Evolutionary conservation across 2,113 vertebrate species (phyloP), one percentile per base, ranked within the genome.

Genomic region (Colius striatus): DNA sequence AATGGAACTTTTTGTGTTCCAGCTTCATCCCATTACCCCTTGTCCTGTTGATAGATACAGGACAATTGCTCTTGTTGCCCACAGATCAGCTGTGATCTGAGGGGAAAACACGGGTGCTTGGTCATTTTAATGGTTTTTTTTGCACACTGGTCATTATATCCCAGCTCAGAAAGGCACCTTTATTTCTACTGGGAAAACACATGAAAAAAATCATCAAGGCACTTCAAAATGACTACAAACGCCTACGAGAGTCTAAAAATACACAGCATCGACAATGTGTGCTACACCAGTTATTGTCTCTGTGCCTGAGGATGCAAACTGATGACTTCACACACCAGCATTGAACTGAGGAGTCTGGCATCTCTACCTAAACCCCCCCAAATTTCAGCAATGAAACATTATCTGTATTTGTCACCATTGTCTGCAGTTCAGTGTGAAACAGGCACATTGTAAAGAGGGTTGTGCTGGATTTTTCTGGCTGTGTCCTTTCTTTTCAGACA

Each of bases 221-320:
- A 18, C 68, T 78, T 85, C 4, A 19, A 83, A 94, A 71, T 0
- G 0, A 84, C 76, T 80, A 58, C 34, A 29, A 66, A 93, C 76
- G 4, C 95, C 94, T 94, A 96, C 94, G 21, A 11, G 20, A n/a
- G 21, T 68, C 92, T 96, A 96, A 94, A 96, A 95, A 94, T 96
- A 96, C 0, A 2, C 53, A 65, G 60, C 76, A 47, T 1, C 88
- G 76, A 83, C 65, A 89, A 58, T 17, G 66, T 36, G 61, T 45
- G 73, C 85, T 21, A 34, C 53, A 92, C 67, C 63, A 72, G 36
- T 51, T 81, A 94, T 94, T 94, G 85, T 96, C 85, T 67, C 72
- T 57, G 48, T 53, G 57, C 68, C 50, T 13, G 11, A 86, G 85
- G 65, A 62, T 96, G 43, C 3, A 5, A 94, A 61, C 36, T 23